These are phyloP conservation scores for Trididemnum nubilum DNA, from an alignment of 23 tunicate species.

Conservation along the genomic window DNA sequence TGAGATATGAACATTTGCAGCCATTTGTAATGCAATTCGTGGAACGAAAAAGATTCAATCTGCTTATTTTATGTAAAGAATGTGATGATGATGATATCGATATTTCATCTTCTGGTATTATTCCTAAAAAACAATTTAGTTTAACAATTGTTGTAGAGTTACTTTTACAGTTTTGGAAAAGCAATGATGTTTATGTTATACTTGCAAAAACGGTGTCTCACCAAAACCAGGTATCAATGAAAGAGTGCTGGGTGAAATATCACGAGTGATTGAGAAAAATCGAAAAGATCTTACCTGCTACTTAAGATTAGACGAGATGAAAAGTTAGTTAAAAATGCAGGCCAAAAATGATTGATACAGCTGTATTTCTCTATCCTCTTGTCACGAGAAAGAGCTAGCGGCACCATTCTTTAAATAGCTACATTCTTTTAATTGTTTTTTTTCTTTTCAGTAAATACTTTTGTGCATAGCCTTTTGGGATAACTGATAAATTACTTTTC, in stretches of 20 bases:
- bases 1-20: too few species aligned
- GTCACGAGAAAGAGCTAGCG: not conserved
- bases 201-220: conserved; percentile 26
- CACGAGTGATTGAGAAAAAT: not conserved
- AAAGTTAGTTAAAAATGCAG: conserved; percentile 32
- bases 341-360: too few species aligned
- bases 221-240: conserved; percentile 36
- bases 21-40: too few species aligned
- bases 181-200: not conserved
- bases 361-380: not conserved
- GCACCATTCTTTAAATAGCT: not conserved
- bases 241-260: conserved; percentile 11
- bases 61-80: not conserved
- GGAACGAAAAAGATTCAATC: too few species aligned
- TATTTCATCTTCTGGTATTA: too few species aligned
- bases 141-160: too few species aligned
- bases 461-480: not conserved
- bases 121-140: too few species aligned
- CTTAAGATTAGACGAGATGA: conserved; percentile 42
- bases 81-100: too few species aligned
- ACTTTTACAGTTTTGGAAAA: too few species aligned
- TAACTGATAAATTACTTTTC: not conserved
- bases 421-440: not conserved
- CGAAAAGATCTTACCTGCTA: not conserved
- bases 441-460: not conserved